phyloP scores from a whole-genome alignment of 2,797 vertebrate species.

The Characodon lateralis region DNA sequence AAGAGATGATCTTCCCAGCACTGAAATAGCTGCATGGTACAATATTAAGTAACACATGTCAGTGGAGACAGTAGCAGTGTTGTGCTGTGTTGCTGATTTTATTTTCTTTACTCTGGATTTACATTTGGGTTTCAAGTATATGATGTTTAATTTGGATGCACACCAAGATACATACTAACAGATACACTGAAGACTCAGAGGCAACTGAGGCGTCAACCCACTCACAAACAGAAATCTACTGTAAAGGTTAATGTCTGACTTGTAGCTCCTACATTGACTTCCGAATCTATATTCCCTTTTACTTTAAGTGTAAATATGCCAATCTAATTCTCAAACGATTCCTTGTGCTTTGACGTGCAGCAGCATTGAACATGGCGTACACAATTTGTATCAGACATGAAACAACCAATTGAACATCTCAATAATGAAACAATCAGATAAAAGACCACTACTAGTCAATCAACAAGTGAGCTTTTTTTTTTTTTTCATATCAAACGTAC shows the following conservation, averaged over 20 bases:
- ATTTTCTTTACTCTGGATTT: constrained; percentile 18
- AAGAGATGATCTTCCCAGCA: constrained; percentile 8
- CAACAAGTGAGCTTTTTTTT: constrained; percentile 15
- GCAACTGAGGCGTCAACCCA: constrained; percentile 43
- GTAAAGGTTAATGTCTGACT: constrained; percentile 29
- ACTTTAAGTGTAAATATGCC: constrained; percentile 26
- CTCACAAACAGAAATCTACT: constrained; percentile 38
- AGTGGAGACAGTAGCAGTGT: constrained; percentile 45
- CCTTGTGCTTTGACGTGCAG: constrained; percentile 76
- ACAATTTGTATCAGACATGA: constrained; percentile 24
- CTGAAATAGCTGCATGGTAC: constrained; percentile 43
- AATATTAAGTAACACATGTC: constrained; percentile 49
- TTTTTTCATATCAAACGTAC: constrained; percentile 31
- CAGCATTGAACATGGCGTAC: constrained; percentile 43
- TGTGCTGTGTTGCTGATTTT: constrained; percentile 45
- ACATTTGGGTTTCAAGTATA: constrained; percentile 4
- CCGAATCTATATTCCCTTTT: constrained; percentile 44
- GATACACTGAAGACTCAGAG: constrained; percentile 22
- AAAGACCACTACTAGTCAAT: constrained; percentile 20
- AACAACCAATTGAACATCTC: constrained; percentile 24
- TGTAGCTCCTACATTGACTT: constrained; percentile 11
- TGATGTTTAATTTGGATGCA: constrained; percentile 32
- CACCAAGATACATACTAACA: constrained; percentile 41
- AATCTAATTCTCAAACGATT: constrained; percentile 54
- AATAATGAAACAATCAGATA: constrained; percentile 12